Base-by-base conservation (phyloP, 2,888 invertebrate genomes). In the Synergus japonicus region DNA sequence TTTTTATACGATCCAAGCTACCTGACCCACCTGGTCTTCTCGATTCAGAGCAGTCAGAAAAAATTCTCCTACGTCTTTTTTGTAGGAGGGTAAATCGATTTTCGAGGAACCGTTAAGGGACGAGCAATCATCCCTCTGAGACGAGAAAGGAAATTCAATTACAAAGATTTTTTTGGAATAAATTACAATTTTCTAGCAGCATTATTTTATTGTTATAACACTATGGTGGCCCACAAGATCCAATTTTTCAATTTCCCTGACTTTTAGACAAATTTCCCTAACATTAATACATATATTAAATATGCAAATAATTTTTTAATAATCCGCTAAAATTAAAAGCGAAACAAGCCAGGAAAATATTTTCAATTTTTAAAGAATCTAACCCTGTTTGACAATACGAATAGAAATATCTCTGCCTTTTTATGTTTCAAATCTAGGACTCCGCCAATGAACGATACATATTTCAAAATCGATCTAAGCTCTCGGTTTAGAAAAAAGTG, bases 11-110 rank as follows among this genome's bases (percentile, higher is more conserved):
- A 84, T 81, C 82, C 81, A 77, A 81, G 77, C 87, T 89, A 89
- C 90, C 89, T 88, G 90, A 89, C 87, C 88, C 90, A 90, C 88
- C 90, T 90, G 90, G 90, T 87, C 84, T 85, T 86, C 83, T 69
- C 73, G 60, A 22, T 60, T 73, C 73, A n/a, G 49, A 54, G 49
- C 49, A 67, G n/a, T 15, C 73, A 37, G 66, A 66, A 44, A 73
- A 73, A 54, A 41, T 73, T 73, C 73, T 46, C 49, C 73, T 37
- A 54, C 73, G 37, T 60, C 60, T 60, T 12, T 49, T 73, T 37
- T 54, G 54, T 73, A 54, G 46, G 29, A 37, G 37, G 46, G 73
- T 46, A 66, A 73, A 73, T 73, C 54, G 54, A 73, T 54, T 54
- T 73, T 73, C 73, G 49, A 37, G n/a, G 73, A 54, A 73, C 73